Evolutionary conservation across 1,140 invertebrate species (phyloP), one percentile per base, ranked within the genome.

Genomic region (Brachionus rubens): DNA sequence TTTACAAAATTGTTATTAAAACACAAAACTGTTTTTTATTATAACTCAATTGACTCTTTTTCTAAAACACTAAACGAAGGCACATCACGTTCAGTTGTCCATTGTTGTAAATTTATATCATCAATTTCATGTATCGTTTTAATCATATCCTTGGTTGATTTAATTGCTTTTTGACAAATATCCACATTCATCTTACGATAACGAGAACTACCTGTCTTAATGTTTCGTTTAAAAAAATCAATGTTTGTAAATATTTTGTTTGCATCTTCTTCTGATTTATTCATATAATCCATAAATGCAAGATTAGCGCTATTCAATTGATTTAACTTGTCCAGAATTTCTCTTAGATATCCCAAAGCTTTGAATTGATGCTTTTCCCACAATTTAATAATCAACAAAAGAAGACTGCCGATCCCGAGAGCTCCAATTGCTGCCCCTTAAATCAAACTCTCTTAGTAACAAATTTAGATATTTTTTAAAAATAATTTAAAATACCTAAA

Each of bases 311-410:
- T 54, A 14, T 52, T 54, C 1, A 75, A 16, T 26, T 75, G 19
- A 19, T 54, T 54, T 19, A 75, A 14, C 30, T 54, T 54, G 12
- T 52, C 48, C 12, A 52, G 36, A 46, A 75, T 75, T 24, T 54
- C n/a, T 12, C 12, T 75, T 46, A 75, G n/a, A 40, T 54, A 75
- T n/a, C n/a, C 36, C 1, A 75, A 28, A 24, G 70, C 70, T 47
- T 75, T 75, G 36, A 10, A 54, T 54, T 75, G 70, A 36, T 75
- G 70, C 12, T 54, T 52, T 54, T 52, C 48, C 70, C 70, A 75
- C 0, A 52, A 16, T n/a, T 59, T 41, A 16, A 54, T 36, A n/a
- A 75, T 54, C 16, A 75, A 40, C 10, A 52, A 14, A 14, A 54
- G n/a, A 12, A 75, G 6, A 54, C 70, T 54, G 40, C 47, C 47